Conservation (phyloP, 2,797 vertebrate species). For the Bovichtus variegatus region DNA sequence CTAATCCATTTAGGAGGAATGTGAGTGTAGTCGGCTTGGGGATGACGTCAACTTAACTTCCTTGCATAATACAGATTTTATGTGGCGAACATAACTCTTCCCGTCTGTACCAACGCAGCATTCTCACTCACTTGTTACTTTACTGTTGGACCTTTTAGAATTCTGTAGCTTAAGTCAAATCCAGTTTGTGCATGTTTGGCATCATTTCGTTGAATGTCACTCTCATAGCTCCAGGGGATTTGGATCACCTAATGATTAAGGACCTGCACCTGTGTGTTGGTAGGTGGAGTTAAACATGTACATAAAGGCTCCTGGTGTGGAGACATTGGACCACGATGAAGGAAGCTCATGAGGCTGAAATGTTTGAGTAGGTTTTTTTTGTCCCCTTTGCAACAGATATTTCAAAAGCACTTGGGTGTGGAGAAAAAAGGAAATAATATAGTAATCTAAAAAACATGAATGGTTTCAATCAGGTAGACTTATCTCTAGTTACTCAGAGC, state of each 20-base stretch:
- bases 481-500: background rate
- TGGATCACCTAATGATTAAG: conserved; percentile 17
- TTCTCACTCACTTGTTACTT: background rate
- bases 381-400: background rate
- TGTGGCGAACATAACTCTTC: background rate
- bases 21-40: conserved; percentile 28
- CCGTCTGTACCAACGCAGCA: background rate
- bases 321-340: background rate
- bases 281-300: conserved; percentile 18
- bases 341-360: background rate
- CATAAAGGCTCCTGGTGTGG: background rate
- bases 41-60: conserved; percentile 23
- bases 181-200: background rate
- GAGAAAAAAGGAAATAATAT: background rate
- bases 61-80: background rate
- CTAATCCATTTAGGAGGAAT: conserved; percentile 26
- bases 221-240: conserved; percentile 14
- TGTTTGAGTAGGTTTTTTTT: background rate
- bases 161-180: background rate
- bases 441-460: too few species aligned
- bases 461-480: background rate
- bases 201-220: background rate
- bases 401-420: background rate
- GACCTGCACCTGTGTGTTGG: conserved; percentile 39
- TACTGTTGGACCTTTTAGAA: background rate